phyloP scores from a whole-genome alignment of 2,888 invertebrate genomes.

The Argynnis bischoffii region DNA sequence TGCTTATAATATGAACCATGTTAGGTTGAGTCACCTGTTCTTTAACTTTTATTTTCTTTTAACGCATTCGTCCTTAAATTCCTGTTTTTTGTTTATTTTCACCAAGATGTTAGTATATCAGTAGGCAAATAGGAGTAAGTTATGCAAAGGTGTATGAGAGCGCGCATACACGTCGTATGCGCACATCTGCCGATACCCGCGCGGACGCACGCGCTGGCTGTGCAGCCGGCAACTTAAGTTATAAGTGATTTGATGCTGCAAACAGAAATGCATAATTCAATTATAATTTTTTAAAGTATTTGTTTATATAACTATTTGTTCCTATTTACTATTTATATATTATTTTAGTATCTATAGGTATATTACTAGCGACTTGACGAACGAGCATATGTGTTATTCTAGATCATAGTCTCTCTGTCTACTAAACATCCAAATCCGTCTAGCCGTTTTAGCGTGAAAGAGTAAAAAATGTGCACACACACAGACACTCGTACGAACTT shows the following conservation, averaged over 20 bases:
- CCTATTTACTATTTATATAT: no score
- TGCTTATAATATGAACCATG: not conserved
- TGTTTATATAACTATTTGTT: no score
- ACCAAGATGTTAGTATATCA: constrained; percentile 32
- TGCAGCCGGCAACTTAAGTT: constrained; percentile 43
- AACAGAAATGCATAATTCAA: no score
- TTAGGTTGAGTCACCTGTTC: constrained; percentile 6
- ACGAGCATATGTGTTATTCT: no score
- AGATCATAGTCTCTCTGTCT: no score
- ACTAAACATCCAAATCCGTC: no score
- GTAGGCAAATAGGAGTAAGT: constrained; percentile 39
- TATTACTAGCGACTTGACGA: no score
- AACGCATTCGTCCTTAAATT: constrained; percentile 5
- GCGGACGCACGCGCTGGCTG: constrained; percentile 49
- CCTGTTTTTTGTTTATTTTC: constrained; percentile 25
- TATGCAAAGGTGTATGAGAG: constrained; percentile 42
- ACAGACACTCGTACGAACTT: no score
- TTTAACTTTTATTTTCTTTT: constrained; percentile 9
- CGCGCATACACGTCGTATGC: constrained; percentile 52
- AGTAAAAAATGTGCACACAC: no score
- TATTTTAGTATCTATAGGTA: no score
- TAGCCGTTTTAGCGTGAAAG: no score
- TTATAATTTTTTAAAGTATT: no score
- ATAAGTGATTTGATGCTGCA: constrained; percentile 35
- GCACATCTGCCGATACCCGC: constrained; percentile 66